Conservation (phyloP, 2,888 invertebrate species). For the Spodoptera picta region DNA sequence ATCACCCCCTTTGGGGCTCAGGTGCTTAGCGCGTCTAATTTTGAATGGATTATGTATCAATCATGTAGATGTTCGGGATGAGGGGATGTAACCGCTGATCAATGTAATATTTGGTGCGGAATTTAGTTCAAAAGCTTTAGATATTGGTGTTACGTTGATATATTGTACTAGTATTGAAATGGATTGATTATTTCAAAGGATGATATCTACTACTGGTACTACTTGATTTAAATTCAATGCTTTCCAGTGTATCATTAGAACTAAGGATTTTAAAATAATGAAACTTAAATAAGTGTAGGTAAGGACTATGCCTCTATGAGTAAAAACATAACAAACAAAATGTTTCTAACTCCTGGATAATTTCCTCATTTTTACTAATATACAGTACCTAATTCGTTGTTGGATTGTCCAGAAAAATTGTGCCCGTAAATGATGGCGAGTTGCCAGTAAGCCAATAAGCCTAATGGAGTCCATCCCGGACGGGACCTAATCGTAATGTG, state of each 20-base stretch:
- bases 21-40: constrained; percentile 51
- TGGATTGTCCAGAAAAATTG: constrained; percentile 38
- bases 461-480: constrained; percentile 41
- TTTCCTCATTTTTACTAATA: no score
- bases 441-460: constrained; percentile 48
- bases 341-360: no score
- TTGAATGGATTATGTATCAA: constrained; percentile 54
- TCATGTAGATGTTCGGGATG: constrained; percentile 28
- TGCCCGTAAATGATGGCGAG: constrained; percentile 44
- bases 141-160: no score
- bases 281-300: no score
- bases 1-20: constrained; percentile 44
- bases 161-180: no score
- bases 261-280: no score
- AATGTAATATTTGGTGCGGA: constrained; percentile 3
- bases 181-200: no score
- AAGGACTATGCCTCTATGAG: no score
- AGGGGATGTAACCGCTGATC: constrained; percentile 8
- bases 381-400: background rate
- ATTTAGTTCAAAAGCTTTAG: constrained; percentile 7
- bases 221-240: no score
- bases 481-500: constrained; percentile 44
- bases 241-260: no score
- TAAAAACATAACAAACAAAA: no score
- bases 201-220: no score